These are phyloP conservation scores for Vireo griseus DNA, from an alignment of 2,797 vertebrate species.

Conservation along the genomic window DNA sequence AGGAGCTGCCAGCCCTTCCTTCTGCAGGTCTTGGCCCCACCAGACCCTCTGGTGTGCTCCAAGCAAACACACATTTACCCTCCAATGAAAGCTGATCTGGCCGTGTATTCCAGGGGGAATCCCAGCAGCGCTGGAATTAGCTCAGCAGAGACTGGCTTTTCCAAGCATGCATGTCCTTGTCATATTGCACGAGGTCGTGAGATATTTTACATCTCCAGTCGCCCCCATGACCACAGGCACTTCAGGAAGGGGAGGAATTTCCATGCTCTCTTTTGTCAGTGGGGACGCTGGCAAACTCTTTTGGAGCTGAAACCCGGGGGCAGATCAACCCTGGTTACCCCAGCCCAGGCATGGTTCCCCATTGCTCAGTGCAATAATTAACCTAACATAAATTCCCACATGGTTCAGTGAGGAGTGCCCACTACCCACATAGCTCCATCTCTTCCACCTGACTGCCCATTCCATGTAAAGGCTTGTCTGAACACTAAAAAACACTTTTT, in stretches of 20 bases:
- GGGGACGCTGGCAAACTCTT: neutral
- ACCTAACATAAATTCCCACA: neutral
- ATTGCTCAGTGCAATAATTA: neutral
- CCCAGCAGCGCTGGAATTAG: neutral
- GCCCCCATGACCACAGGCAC: neutral
- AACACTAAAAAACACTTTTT: neutral
- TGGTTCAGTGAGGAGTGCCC: accelerated
- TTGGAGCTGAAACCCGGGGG: accelerated
- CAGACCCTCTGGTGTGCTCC: neutral
- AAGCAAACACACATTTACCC: neutral
- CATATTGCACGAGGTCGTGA: neutral
- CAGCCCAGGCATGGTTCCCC: neutral
- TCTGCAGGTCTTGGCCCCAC: neutral
- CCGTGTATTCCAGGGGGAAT: neutral
- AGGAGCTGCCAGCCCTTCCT: neutral
- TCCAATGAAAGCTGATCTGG: neutral
- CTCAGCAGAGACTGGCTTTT: neutral
- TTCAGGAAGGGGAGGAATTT: neutral
- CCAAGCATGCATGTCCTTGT: neutral
- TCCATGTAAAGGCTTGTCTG: accelerated
- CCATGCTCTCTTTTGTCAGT: neutral
- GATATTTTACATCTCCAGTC: neutral
- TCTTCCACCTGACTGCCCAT: neutral
- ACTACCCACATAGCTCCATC: accelerated
- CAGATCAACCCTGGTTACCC: accelerated